Base-by-base conservation (phyloP, 2,888 invertebrate genomes). In the Caenorhabditis afra region DNA sequence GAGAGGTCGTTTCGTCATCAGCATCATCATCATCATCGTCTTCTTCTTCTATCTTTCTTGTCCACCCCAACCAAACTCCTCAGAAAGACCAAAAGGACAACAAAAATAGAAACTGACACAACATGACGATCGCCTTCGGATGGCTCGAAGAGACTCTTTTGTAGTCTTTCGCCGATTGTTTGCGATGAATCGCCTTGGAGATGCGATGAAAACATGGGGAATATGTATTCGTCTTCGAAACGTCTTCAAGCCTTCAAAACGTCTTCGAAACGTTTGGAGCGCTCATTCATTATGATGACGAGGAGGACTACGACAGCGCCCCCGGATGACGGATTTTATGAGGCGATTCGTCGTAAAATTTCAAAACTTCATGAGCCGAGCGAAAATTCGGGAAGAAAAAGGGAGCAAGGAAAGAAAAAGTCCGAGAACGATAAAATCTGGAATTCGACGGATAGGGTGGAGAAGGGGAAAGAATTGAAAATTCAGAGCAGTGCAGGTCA, bases 1-100 rank as follows among this genome's bases (percentile, higher is more conserved):
- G 70, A 71, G 70, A 71, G 50, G 73, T 50, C 64, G 44, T 58
- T 73, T 73, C 73, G 64, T 64, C 64, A 64, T 57, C 73, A 23
- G 57, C 64, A 64, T 64, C 64, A 64, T 52, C 52, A 29, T 16
- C 57, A 3, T 52, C 37, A 41, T 57, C 39, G n/a, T n/a, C n/a
- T n/a, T n/a, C n/a, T n/a, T n/a, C 29, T 29, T 29, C 29, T 7
- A 29, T 29, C 4, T 29, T 29, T 29, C 29, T 29, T 29, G 29
- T 29, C 29, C 29, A n/a, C n/a, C 29, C 3, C 29, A 5, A 29
- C 29, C 29, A 29, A 29, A n/a, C 44, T 44, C 52, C 61, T 47
- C 44, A 68, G 59, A 59, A 70, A 70, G 61, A 70, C 61, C 70
- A 71, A 61, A 61, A 62, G 52, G 49, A 49, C 53, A 70, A 47